Base-by-base conservation (phyloP, 2,113 vertebrate species). In the Ranitomeya imitator region DNA sequence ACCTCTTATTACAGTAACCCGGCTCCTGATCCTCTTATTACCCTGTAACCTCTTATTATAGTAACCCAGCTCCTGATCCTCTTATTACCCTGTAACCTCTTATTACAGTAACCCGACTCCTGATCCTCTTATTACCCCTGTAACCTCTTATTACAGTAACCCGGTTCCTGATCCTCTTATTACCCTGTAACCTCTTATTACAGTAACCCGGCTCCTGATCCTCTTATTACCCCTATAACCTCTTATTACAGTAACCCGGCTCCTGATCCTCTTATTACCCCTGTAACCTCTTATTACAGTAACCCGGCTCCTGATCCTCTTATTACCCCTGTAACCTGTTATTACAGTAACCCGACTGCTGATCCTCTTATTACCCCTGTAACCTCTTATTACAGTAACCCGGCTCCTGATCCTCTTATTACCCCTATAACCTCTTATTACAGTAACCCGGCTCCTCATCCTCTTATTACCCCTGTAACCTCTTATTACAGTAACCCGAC, bases 371-470 rank as follows among this genome's bases (percentile, higher is more conserved):
- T 86, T 86, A 31, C 51, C 60, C 60, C 85, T 59, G 15, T 71
- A 63, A 80, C 54, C 26, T 65, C 73, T 79, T 86, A 79, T 79
- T 79, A 79, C 86, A 80, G 61, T 80, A 80, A 80, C 86, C 86
- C 61, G 12, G 63, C 77, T 52, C 26, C 26, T 31, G 26, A 31
- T 57, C 86, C 61, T 79, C 77, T 71, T 81, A 71, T 78, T 86
- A 63, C 73, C 85, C 85, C 81, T 78, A 31, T 78, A 86, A 63
- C 31, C 52, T 52, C 16, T 54, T 78, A 86, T 86, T 65, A 78
- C 73, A 78, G 71, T 86, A 78, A 21, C 21, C 84, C 16, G 31
- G 55, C 55, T 51, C 71, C 31, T 45, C 52, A 57, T n/a, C 55
- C 51, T 69, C 51, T 85, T 76, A 76, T 73, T 76, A 52, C 65